Percentiles rank a stretch among this genome's conserved stretches.
Conservation (phyloP, 92 coral and sea anemone species). For the Palythoa grandiflora region DNA sequence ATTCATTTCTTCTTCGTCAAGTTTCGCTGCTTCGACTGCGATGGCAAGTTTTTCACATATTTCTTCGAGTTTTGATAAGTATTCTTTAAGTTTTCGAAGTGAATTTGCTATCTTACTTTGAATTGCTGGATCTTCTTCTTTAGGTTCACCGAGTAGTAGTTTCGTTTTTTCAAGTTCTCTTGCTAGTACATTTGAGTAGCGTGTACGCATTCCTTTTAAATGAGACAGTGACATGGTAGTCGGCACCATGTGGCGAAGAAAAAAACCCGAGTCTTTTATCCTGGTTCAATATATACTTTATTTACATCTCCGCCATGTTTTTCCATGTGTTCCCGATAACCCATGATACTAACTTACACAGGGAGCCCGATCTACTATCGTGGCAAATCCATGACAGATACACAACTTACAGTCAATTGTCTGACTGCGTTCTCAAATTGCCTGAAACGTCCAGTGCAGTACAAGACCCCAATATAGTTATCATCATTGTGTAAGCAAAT, state of each 20-base stretch:
- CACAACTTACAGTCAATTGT: background rate
- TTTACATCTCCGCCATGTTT: too few species aligned
- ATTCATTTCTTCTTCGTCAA: conserved; percentile 32
- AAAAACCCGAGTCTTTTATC: too few species aligned
- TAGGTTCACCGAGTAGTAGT: background rate
- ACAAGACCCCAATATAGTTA: background rate
- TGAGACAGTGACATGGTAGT: conserved; percentile 19
- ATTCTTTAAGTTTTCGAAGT: too few species aligned
- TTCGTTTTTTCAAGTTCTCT: too few species aligned
- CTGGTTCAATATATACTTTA: too few species aligned
- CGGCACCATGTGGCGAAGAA: conserved; percentile 36
- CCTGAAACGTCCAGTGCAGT: conserved; percentile 10
- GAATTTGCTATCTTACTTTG: background rate
- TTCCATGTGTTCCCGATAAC: too few species aligned
- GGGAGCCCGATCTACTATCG: too few species aligned
- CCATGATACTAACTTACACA: too few species aligned
- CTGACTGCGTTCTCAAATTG: background rate
- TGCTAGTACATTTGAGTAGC: background rate
- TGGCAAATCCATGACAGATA: too few species aligned
- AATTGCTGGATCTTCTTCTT: conserved; percentile 7
- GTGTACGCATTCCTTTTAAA: background rate
- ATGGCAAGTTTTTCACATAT: conserved; percentile 41
- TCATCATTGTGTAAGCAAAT: background rate
- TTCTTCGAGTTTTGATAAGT: background rate
- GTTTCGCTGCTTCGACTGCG: conserved; percentile 35